phyloP scores from a whole-genome alignment of 2,888 invertebrate species.

The Aphodius sticticus region DNA sequence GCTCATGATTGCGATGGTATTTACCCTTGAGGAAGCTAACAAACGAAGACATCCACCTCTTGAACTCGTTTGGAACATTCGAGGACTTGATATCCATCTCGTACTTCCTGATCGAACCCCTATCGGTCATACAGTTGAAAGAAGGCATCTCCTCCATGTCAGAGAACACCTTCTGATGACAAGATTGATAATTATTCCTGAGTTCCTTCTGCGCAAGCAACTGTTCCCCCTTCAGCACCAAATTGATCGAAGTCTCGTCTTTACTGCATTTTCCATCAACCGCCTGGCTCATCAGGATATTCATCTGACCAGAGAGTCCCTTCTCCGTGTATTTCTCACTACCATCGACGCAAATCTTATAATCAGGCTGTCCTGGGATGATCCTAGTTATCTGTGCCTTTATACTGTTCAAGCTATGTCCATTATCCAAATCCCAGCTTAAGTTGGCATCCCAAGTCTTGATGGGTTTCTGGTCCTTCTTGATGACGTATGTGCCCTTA shows the following conservation, averaged over 20 bases:
- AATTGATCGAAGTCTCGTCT: conserved; percentile 51
- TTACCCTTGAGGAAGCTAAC: conserved; percentile 40
- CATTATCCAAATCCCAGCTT: conserved; percentile 49
- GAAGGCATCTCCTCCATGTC: conserved; percentile 44
- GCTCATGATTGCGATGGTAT: conserved; percentile 27
- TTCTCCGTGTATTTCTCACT: conserved; percentile 50
- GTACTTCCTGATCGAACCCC: conserved; percentile 55
- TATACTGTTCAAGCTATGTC: conserved; percentile 49
- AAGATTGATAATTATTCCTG: conserved; percentile 44
- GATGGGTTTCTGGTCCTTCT: conserved; percentile 49
- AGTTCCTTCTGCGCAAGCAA: conserved; percentile 54
- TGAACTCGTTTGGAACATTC: conserved; percentile 49
- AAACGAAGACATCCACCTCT: conserved; percentile 33
- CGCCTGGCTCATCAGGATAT: conserved; percentile 51
- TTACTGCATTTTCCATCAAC: conserved; percentile 52
- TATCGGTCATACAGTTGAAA: conserved; percentile 47
- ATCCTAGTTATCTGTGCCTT: conserved; percentile 51
- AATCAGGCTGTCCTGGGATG: conserved; percentile 52
- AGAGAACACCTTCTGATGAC: conserved; percentile 47
- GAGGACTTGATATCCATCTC: conserved; percentile 49
- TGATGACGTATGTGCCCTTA: conserved; percentile 51
- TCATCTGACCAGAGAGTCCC: conserved; percentile 50
- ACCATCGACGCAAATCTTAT: conserved; percentile 57
- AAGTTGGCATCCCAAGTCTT: conserved; percentile 55
- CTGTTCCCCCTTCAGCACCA: conserved; percentile 52